Base-by-base conservation (phyloP, 2,113 vertebrate genomes). In the Semnornis frantzii region DNA sequence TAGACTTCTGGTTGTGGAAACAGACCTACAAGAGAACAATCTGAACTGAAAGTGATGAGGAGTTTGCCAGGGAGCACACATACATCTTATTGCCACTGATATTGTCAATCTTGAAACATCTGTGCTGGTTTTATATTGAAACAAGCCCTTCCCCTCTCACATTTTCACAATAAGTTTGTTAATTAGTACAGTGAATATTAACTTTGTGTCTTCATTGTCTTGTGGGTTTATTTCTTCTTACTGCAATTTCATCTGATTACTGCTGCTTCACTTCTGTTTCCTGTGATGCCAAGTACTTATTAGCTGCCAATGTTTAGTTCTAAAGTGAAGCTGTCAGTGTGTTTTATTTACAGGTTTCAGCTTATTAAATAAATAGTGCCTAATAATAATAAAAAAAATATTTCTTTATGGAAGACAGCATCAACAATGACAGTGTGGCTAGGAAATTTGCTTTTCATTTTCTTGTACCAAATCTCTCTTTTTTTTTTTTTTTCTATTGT, bases 131-230 rank as follows among this genome's bases (percentile, higher is more conserved):
- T 80, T 73, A 48, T 85, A 52, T 31, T 74, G 82, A 85, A 91
- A 74, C 15, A 80, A 74, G 18, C 9, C 48, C 52, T 73, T 89
- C 76, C 19, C 7, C 8, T 84, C 57, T 75, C 44, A 71, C 14
- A 52, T 42, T 87, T 92, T 89, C 89, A 23, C 44, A 59, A 42
- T 68, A 21, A 55, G 12, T 57, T 89, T 85, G 27, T 85, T 94
- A 93, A 87, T 94, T 85, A 48, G 74, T 85, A 21, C 10, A 70
- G 55, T 60, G 86, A 82, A 66, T 85, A 57, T 82, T 89, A 79
- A 90, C 25, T 87, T 70, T 13, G 6, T 57, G 24, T 25, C 17
- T 52, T 92, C 55, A 28, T 58, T 76, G 64, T 72, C 46, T 46
- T 64, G 46, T 39, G 25, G 14, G 14, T 31, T 94, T 69, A 17